Evolutionary conservation across 2,113 vertebrate genomes (phyloP), one percentile per base, ranked within the genome.

Genomic region (Pithys albifrons): DNA sequence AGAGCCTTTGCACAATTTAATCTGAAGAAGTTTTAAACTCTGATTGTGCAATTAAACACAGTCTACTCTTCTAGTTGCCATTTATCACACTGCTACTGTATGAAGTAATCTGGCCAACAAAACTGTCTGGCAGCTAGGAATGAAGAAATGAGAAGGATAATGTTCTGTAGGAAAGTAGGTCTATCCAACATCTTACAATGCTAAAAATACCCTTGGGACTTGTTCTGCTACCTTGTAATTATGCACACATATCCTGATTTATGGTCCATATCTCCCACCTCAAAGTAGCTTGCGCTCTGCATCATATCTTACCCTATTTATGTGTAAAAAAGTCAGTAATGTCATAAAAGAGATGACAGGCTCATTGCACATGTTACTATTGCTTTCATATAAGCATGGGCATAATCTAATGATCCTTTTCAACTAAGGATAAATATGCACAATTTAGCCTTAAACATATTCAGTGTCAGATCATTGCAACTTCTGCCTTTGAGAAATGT

Each of bases 341-440:
- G 94, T 95, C 95, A 62, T 98, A 98, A 98, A 96, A 97, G 94
- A 97, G 91, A 92, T 39, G 91, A 96, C 71, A 95, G 96, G 94
- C 91, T 97, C 90, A 95, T 91, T 98, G 92, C 95, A 96, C 97
- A 96, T 90, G 95, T 96, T 97, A 96, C 83, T 95, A 95, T 92
- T 2, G 10, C 93, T 91, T 96, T 96, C 54, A 79, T 91, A 69
- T 10, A 54, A 96, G 85, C 93, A 92, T 19, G 62, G 88, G 89
- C 75, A 96, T 91, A 96, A 89, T 85, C 96, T 93, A 97, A 97
- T 93, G 95, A 95, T 89, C 87, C 96, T 95, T 97, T 95, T 92
- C 95, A 93, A 65, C 92, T 91, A 86, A 93, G 92, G 92, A 96
- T 93, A 97, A 97, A 97, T 95, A 97, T 92, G 93, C 96, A 96